phyloP scores from a whole-genome alignment of 2,888 invertebrate species.

The Chalcosyrphus nemorum region DNA sequence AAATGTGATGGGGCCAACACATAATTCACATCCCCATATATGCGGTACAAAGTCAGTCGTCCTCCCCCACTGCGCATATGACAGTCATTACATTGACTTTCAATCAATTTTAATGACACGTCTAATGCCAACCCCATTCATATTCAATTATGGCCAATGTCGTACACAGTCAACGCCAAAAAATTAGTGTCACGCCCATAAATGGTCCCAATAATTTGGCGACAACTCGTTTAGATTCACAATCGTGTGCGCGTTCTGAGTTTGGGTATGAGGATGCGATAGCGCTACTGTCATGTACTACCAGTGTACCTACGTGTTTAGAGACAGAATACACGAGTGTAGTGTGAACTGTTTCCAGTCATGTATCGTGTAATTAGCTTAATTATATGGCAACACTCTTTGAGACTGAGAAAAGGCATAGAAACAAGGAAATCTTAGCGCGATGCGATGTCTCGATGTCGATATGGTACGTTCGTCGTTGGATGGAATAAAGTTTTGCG shows the following conservation, averaged over 20 bases:
- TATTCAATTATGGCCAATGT: slow-evolving; percentile 32
- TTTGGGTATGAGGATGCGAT: not conserved
- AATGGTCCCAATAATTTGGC: slow-evolving; percentile 26
- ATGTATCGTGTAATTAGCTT: slow-evolving; percentile 61
- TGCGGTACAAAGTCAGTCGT: not conserved
- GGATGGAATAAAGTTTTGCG: slow-evolving; percentile 42
- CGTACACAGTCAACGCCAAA: slow-evolving; percentile 4
- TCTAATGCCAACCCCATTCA: slow-evolving; percentile 35
- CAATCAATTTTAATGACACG: slow-evolving; percentile 37
- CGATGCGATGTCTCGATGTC: slow-evolving; percentile 41
- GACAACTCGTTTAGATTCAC: slow-evolving; percentile 7
- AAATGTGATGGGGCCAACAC: not conserved
- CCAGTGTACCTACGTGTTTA: not conserved
- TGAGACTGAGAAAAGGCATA: slow-evolving; percentile 25
- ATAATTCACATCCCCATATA: not conserved
- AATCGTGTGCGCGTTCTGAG: not conserved
- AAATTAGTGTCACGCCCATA: slow-evolving; percentile 15
- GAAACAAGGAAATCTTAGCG: slow-evolving; percentile 46
- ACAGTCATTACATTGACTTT: slow-evolving; percentile 37
- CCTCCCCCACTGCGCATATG: not conserved
- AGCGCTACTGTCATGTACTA: not conserved
- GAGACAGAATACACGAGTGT: not conserved
- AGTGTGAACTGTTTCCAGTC: slow-evolving; percentile 42
- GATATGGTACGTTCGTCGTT: slow-evolving; percentile 32
- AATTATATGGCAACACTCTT: slow-evolving; percentile 35